A percentile compares a stretch with the other conserved stretches of the same genome.
phyloP scores from a whole-genome alignment of 2,888 invertebrate genomes.

The Sarcophaga subvicina region DNA sequence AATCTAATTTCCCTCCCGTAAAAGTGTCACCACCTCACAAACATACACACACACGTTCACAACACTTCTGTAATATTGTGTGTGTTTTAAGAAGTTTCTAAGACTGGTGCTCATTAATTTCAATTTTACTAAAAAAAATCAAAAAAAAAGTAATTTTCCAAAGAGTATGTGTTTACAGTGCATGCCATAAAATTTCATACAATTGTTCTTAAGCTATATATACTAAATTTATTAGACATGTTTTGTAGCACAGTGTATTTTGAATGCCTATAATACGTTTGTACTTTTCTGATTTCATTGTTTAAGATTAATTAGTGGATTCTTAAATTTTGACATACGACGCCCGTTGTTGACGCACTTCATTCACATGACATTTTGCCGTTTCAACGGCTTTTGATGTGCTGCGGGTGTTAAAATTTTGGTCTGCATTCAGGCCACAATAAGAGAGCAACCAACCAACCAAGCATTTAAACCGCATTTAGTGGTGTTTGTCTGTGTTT shows the following conservation, averaged over 20 bases:
- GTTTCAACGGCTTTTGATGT: constrained; percentile 60
- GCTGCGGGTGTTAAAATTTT: constrained; percentile 59
- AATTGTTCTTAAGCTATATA: not conserved
- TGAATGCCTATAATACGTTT: constrained; percentile 2
- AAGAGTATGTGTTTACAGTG: constrained; percentile 38
- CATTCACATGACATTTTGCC: constrained; percentile 64
- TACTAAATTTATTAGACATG: not conserved
- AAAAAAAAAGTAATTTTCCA: constrained; percentile 2
- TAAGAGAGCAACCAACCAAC: constrained; percentile 27
- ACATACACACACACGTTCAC: constrained; percentile 19
- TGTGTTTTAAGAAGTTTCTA: constrained; percentile 18
- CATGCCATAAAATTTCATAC: not conserved
- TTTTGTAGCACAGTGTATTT: constrained; percentile 35
- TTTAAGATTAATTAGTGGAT: constrained; percentile 67
- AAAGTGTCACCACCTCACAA: constrained; percentile 62
- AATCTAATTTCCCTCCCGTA: constrained; percentile 41
- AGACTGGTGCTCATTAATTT: constrained; percentile 67
- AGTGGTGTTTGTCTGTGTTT: constrained; percentile 49
- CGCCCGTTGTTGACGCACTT: constrained; percentile 31
- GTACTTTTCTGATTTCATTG: constrained; percentile 23
- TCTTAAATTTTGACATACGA: constrained; percentile 64
- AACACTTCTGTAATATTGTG: not conserved
- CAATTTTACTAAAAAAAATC: constrained; percentile 33
- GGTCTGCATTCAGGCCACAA: constrained; percentile 62
- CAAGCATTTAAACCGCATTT: constrained; percentile 23